A percentile compares a stretch with the other conserved stretches of the same genome.
These are phyloP conservation scores for Perodicticus potto DNA, from an alignment of 2,797 vertebrate genomes.

Conservation along the genomic window DNA sequence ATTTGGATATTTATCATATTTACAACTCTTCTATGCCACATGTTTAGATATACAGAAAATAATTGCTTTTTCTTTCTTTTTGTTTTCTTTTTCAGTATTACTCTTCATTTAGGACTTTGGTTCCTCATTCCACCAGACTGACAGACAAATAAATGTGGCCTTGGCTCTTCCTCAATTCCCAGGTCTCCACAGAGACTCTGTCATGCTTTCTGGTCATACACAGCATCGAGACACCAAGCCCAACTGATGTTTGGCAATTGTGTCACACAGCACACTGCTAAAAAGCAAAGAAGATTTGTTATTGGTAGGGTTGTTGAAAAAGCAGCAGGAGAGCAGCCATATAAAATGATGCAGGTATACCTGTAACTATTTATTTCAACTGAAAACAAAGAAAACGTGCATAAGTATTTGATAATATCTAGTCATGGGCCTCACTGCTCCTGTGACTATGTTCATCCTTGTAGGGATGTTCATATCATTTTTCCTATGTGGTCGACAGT, in stretches of 20 bases:
- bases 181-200: not conserved
- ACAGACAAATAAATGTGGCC: not conserved
- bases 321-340: not conserved
- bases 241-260: not conserved
- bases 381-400: not conserved
- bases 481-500: not conserved
- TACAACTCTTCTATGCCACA: not conserved
- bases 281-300: not conserved
- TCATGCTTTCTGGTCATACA: not conserved
- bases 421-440: not conserved
- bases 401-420: constrained; percentile 1
- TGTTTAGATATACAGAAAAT: not conserved
- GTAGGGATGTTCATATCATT: not conserved
- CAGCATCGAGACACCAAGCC: not conserved
- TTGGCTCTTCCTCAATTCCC: not conserved
- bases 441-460: not conserved
- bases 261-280: not conserved
- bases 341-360: not conserved
- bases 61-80: not conserved
- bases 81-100: not conserved
- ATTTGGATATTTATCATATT: not conserved
- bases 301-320: not conserved
- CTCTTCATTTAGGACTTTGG: not conserved
- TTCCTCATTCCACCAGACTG: not conserved
- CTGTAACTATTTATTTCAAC: not conserved